Evolutionary conservation across 1,140 invertebrate species (phyloP).

Genomic region (Popillia japonica): DNA sequence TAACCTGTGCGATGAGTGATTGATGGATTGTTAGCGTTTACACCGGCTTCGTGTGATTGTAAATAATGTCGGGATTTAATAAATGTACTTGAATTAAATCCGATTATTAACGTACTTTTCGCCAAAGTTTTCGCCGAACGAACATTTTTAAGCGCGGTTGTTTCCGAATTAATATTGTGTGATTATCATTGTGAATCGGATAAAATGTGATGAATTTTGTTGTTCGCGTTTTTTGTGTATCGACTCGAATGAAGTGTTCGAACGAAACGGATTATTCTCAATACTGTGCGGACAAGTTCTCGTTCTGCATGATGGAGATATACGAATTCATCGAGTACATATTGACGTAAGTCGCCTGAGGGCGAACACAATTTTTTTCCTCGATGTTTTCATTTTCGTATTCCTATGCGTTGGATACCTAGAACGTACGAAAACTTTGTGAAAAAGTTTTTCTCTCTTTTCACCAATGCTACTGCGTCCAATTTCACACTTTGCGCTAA

Average conservation of each 20-base stretch:
- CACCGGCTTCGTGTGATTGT: neutral
- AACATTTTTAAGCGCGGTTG: neutral
- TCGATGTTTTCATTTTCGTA: neutral
- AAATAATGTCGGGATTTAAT: neutral
- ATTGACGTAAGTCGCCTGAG: conserved; percentile 13
- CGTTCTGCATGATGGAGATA: neutral
- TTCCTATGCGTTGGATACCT: neutral
- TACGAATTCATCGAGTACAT: neutral
- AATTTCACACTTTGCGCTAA: neutral
- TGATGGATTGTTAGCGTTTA: neutral
- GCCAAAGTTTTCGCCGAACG: neutral
- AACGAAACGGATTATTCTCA: neutral
- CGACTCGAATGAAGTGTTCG: neutral
- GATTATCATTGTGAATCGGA: neutral
- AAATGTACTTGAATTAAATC: neutral
- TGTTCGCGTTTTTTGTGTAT: neutral
- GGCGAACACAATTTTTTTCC: neutral
- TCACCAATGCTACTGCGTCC: neutral
- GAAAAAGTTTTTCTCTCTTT: neutral
- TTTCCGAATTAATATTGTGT: neutral
- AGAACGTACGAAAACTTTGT: neutral
- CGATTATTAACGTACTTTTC: neutral
- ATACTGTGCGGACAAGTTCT: neutral
- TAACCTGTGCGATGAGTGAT: neutral
- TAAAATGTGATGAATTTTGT: neutral